Evolutionary conservation across 1,140 invertebrate species (phyloP).

Genomic region (Brachionus rotundiformis): DNA sequence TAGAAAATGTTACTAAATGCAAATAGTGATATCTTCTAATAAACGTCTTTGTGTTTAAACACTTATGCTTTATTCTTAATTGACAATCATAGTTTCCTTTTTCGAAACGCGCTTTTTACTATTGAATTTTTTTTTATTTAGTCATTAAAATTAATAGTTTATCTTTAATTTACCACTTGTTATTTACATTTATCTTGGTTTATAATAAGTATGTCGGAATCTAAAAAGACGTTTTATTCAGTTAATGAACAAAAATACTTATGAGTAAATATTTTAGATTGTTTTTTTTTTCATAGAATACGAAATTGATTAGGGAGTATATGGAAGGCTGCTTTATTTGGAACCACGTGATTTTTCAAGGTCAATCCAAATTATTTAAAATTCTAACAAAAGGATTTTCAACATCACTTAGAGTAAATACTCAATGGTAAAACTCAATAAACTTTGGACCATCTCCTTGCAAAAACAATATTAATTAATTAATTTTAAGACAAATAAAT

Average conservation of each 20-base stretch:
- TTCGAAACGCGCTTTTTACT: not conserved
- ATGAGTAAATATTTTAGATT: too few relatives aligned
- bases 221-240: not conserved
- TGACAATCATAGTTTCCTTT: not conserved
- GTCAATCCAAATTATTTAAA: not conserved
- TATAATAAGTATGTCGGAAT: not conserved
- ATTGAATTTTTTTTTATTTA: slow-evolving; percentile 37
- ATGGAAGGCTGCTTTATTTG: not conserved
- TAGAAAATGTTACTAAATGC: not conserved
- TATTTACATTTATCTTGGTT: slow-evolving; percentile 26
- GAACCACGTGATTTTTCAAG: not conserved
- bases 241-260: not conserved
- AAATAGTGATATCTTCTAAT: not conserved
- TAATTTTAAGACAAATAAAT: slow-evolving; percentile 38
- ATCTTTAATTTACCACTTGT: slow-evolving; percentile 23
- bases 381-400: not conserved
- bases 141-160: slow-evolving; percentile 47
- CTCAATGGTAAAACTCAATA: not conserved
- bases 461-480: slow-evolving; percentile 41
- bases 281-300: too few relatives aligned
- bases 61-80: not conserved
- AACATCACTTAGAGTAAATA: not conserved
- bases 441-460: not conserved
- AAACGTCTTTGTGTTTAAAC: not conserved
- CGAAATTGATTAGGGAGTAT: too few relatives aligned